phyloP scores from a whole-genome alignment of 2,888 invertebrate species.

The Chloroclystis v-ata region DNA sequence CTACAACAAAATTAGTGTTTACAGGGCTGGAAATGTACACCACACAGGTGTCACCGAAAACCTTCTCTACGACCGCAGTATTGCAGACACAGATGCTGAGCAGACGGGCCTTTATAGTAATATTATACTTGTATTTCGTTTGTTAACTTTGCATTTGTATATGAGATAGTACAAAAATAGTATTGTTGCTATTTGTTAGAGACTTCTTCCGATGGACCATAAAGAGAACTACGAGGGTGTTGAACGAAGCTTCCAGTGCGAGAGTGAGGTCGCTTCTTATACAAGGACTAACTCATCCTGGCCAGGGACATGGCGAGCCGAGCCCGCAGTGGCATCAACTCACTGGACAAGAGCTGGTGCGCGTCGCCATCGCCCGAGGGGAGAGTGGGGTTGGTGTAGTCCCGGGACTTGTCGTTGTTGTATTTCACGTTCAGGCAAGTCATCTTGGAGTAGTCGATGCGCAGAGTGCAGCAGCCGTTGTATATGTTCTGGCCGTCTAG shows the following conservation, averaged over 20 bases:
- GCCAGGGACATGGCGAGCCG: conserved; percentile 74
- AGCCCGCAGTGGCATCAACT: conserved; percentile 79
- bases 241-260: conserved; percentile 60
- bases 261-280: conserved; percentile 50
- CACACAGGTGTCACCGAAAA: no score
- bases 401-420: conserved; percentile 99
- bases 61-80: no score
- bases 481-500: conserved; percentile 99
- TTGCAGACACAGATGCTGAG: no score
- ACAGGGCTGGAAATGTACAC: no score
- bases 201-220: conserved; percentile 3
- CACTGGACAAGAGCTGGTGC: conserved; percentile 81
- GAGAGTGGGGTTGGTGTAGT: conserved; percentile 98
- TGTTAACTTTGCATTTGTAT: no score
- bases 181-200: no score
- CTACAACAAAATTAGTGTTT: no score
- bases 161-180: no score
- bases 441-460: conserved; percentile 99
- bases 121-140: no score
- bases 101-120: no score
- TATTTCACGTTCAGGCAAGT: conserved; percentile 98
- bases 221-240: conserved; percentile 27
- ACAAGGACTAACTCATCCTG: conserved; percentile 80
- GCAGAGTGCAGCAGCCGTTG: conserved; percentile 99
- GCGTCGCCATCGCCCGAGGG: conserved; percentile 92